phyloP scores from a whole-genome alignment of 2,888 invertebrate genomes.

The Cylindroiulus punctatus region DNA sequence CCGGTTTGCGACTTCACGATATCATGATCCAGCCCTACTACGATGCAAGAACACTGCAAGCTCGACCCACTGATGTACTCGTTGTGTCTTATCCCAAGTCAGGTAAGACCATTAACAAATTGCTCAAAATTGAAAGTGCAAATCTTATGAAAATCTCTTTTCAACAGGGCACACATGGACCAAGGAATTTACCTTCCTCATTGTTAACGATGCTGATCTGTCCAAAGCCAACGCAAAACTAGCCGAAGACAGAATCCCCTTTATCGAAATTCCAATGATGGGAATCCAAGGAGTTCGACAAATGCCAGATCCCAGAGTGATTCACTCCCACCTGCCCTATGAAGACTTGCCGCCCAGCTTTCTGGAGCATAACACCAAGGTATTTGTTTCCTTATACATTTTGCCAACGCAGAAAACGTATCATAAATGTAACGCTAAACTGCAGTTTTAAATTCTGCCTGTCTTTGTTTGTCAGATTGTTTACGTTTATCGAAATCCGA shows the following conservation, averaged over 20 bases:
- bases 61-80: not conserved
- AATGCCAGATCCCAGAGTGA: not conserved
- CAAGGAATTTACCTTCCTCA: not conserved
- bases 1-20: not conserved
- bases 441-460: not conserved
- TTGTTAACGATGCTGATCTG: not conserved
- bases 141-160: not conserved
- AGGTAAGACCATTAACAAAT: not conserved
- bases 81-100: not conserved
- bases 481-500: conserved; percentile 76
- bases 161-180: not conserved
- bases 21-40: not conserved
- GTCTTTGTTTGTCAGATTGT: conserved; percentile 75
- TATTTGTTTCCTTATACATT: not conserved
- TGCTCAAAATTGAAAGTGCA: not conserved
- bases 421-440: no score
- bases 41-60: not conserved
- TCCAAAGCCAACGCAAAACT: not conserved
- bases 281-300: not conserved
- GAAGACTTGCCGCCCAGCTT: not conserved
- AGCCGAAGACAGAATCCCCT: not conserved
- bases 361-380: not conserved
- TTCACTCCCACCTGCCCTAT: not conserved
- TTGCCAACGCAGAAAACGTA: no score
- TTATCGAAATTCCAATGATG: conserved; percentile 1